Evolutionary conservation across 2,113 vertebrate species (phyloP).

Genomic region (Amphiprion ocellaris): DNA sequence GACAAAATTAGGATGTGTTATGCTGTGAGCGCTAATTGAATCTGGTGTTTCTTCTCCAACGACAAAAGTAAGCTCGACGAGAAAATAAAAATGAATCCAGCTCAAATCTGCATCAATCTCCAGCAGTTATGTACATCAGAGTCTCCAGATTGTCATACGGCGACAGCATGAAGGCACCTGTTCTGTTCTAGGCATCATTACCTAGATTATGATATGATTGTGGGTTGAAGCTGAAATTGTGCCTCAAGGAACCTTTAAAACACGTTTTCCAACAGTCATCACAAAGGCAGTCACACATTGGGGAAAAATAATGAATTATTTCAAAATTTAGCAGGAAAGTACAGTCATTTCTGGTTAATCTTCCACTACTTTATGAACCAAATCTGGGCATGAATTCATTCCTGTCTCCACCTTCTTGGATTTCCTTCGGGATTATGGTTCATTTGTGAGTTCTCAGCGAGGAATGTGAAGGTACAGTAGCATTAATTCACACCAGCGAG

Average conservation of each 20-base stretch:
- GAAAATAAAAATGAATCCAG: not conserved
- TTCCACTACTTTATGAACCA: slow-evolving; percentile 29
- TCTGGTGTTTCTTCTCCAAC: not conserved
- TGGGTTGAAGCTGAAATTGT: slow-evolving; percentile 43
- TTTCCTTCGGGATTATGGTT: slow-evolving; percentile 63
- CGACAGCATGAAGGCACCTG: no score
- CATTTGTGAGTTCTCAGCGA: slow-evolving; percentile 57
- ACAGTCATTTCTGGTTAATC: slow-evolving; percentile 67
- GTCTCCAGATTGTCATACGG: no score
- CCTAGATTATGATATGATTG: not conserved
- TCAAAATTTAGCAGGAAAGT: slow-evolving; percentile 34
- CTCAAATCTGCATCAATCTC: no score
- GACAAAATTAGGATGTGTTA: not conserved
- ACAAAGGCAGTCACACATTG: slow-evolving; percentile 14
- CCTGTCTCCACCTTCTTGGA: slow-evolving; percentile 41
- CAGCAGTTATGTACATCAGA: no score
- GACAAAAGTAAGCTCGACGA: not conserved
- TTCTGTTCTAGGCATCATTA: not conserved
- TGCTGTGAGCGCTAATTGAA: not conserved
- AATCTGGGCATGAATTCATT: slow-evolving; percentile 42
- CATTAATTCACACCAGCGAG: slow-evolving; percentile 34
- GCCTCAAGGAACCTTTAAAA: slow-evolving; percentile 12
- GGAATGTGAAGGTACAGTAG: slow-evolving; percentile 9
- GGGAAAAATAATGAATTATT: slow-evolving; percentile 35
- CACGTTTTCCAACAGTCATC: slow-evolving; percentile 1